Percentiles rank a stretch among this genome's conserved stretches.
Conservation (phyloP, 2,888 invertebrate genomes). For the Cantharis rustica region DNA sequence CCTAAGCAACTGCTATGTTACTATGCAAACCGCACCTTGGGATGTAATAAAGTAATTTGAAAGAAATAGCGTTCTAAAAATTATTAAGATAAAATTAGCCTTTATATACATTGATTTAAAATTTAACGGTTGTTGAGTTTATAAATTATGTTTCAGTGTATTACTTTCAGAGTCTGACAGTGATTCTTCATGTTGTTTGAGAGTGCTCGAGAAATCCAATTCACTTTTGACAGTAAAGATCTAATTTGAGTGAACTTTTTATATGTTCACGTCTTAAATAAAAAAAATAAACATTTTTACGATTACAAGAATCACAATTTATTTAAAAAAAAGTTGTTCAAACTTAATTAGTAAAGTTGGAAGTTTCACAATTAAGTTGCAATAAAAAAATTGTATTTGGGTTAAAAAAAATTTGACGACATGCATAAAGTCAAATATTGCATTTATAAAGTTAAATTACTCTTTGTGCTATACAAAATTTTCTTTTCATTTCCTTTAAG, state of each 20-base stretch:
- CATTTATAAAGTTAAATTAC: conserved; percentile 13
- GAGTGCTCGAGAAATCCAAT: neutral
- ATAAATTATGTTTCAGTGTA: neutral
- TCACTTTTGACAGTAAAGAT: neutral
- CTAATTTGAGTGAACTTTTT: neutral
- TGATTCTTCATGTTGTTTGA: neutral
- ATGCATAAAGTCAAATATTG: conserved; percentile 1
- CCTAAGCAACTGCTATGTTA: neutral
- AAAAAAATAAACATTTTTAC: neutral
- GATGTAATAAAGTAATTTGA: neutral
- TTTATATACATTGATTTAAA: neutral
- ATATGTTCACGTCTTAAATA: neutral
- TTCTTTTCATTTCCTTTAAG: conserved; percentile 25
- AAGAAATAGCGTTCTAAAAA: neutral
- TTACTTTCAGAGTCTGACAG: neutral
- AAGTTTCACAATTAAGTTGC: neutral
- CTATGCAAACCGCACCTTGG: neutral
- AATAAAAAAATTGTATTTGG: neutral
- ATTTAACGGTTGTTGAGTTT: neutral
- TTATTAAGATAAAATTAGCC: neutral
- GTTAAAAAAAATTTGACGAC: neutral
- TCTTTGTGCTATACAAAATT: conserved; percentile 18
- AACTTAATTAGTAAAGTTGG: neutral
- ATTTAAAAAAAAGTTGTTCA: neutral
- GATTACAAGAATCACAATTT: neutral